phyloP scores from a whole-genome alignment of 2,888 invertebrate genomes.

The Hymenopus coronatus region DNA sequence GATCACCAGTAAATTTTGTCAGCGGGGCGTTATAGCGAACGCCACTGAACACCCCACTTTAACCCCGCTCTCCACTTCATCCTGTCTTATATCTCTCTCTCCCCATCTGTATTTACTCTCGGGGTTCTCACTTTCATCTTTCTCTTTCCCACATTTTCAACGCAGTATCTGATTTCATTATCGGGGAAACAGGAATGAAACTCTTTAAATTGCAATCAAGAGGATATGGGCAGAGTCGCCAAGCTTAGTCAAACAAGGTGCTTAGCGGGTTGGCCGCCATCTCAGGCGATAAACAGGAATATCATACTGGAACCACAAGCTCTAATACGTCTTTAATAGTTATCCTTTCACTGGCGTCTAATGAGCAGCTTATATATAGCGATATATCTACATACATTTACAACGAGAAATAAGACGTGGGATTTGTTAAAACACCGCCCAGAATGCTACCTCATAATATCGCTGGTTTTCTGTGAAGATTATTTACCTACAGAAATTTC shows the following conservation, averaged over 20 bases:
- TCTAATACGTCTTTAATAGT: not conserved
- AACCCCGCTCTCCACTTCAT: not conserved
- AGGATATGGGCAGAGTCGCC: not conserved
- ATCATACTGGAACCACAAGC: not conserved
- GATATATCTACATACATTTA: no score
- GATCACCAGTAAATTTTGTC: no score
- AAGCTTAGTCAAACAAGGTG: not conserved
- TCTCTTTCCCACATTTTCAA: not conserved
- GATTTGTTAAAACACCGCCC: no score
- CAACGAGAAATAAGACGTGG: no score
- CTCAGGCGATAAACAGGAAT: not conserved
- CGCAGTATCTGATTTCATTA: not conserved
- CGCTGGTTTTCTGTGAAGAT: no score
- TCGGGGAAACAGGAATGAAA: not conserved
- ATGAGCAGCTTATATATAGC: no score
- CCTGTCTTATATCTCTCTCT: not conserved
- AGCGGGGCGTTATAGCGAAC: not conserved
- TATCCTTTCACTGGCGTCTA: not conserved
- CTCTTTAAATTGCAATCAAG: not conserved
- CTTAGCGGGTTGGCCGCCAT: not conserved
- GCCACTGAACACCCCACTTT: not conserved
- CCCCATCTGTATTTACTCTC: not conserved
- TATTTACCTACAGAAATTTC: no score
- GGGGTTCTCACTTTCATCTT: not conserved
- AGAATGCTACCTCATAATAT: no score